Percentiles rank a stretch among this genome's conserved stretches.
Conservation (phyloP, 2,888 invertebrate genomes). For the Netelia fuscicornis region DNA sequence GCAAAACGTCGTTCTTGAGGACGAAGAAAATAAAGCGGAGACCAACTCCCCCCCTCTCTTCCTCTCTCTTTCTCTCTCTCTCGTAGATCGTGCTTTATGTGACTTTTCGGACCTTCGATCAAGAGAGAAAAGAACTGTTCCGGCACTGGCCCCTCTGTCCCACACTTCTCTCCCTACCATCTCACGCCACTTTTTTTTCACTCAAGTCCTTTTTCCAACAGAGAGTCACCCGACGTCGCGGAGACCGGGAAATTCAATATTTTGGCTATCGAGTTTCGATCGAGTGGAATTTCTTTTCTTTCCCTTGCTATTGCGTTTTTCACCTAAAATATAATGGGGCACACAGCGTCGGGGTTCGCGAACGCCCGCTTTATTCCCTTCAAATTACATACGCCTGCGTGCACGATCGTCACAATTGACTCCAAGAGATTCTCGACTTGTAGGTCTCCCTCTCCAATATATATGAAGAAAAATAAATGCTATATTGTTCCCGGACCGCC, state of each 20-base stretch:
- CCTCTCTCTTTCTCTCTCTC: no score
- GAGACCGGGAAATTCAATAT: slow-evolving; percentile 79
- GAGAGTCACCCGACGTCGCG: slow-evolving; percentile 21
- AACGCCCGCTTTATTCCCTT: slow-evolving; percentile 55
- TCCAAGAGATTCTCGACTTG: slow-evolving; percentile 49
- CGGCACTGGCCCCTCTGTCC: slow-evolving; percentile 45
- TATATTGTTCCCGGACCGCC: slow-evolving; percentile 10
- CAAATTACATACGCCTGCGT: slow-evolving; percentile 45
- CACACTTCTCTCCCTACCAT: slow-evolving; percentile 42
- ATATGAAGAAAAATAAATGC: background rate
- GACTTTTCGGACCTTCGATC: slow-evolving; percentile 51
- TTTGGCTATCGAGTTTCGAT: slow-evolving; percentile 80
- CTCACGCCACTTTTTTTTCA: slow-evolving; percentile 42
- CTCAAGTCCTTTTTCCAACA: slow-evolving; percentile 29
- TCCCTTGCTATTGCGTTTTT: slow-evolving; percentile 56
- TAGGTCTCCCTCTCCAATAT: slow-evolving; percentile 18
- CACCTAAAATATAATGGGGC: slow-evolving; percentile 62
- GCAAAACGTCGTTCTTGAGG: slow-evolving; percentile 29
- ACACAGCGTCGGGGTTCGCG: slow-evolving; percentile 47
- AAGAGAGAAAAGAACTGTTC: slow-evolving; percentile 25
- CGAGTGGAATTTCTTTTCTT: slow-evolving; percentile 67
- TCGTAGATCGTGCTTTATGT: slow-evolving; percentile 21
- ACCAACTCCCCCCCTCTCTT: no score
- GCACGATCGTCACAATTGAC: slow-evolving; percentile 64
- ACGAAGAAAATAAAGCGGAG: slow-evolving; percentile 53